phyloP scores from a whole-genome alignment of 2,113 vertebrate genomes.

The Trichomycterus rosablanca region DNA sequence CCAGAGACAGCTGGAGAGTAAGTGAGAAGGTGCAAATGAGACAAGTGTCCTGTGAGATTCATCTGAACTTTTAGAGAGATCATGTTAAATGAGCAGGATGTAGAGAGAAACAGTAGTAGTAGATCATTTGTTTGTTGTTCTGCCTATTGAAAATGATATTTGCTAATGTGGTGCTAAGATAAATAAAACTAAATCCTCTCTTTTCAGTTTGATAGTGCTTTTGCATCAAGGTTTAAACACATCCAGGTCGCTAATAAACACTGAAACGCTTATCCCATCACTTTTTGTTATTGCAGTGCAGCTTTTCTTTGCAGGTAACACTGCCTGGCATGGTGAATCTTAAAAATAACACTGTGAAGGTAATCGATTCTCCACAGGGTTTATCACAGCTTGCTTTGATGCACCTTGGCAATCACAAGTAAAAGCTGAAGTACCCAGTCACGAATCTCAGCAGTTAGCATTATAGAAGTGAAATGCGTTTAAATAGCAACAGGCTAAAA shows the following conservation, averaged over 20 bases:
- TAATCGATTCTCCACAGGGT: neutral
- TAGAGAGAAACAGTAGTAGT: conserved; percentile 47
- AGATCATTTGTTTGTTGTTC: conserved; percentile 40
- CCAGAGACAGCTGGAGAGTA: neutral
- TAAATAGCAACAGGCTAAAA: no score
- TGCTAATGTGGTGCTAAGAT: conserved; percentile 37
- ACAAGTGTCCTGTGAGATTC: neutral
- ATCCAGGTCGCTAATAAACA: neutral
- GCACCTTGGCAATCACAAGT: neutral
- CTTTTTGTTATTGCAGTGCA: neutral
- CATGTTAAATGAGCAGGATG: conserved; percentile 21
- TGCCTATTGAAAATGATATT: conserved; percentile 40
- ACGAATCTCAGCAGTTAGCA: no score
- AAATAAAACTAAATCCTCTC: conserved; percentile 14
- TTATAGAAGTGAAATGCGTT: no score
- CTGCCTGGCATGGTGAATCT: neutral
- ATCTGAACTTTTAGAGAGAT: neutral
- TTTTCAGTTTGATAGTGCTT: neutral
- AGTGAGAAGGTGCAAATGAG: neutral
- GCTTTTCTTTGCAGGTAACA: neutral
- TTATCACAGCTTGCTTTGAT: neutral
- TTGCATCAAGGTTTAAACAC: neutral
- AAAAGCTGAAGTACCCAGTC: no score
- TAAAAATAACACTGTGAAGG: no score
- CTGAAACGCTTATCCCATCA: conserved; percentile 1